Conservation (phyloP, 2,888 invertebrate genomes). For the Yponomeuta sedellus region DNA sequence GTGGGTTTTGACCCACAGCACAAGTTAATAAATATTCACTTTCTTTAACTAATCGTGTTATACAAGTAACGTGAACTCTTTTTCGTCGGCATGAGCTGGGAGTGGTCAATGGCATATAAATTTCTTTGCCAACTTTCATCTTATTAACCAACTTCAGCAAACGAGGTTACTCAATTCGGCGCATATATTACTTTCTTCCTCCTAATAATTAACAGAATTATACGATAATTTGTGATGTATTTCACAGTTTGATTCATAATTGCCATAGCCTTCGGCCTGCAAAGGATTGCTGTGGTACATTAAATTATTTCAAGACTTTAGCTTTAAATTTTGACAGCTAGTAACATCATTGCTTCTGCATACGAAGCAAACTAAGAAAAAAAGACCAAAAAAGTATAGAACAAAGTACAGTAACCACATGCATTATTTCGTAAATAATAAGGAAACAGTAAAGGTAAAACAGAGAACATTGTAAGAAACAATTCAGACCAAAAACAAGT, state of each 20-base stretch:
- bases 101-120: too few species aligned
- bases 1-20: too few species aligned
- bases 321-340: neutral
- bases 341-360: slow-evolving; percentile 66
- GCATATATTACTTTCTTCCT: too few species aligned
- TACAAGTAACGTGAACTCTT: too few species aligned
- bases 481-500: neutral
- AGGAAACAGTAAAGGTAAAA: slow-evolving; percentile 12
- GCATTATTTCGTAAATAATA: slow-evolving; percentile 12
- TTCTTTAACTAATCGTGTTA: too few species aligned
- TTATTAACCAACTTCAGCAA: too few species aligned
- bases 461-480: slow-evolving; percentile 28
- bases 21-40: too few species aligned
- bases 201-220: neutral
- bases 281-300: slow-evolving; percentile 70
- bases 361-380: slow-evolving; percentile 27
- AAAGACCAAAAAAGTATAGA: slow-evolving; percentile 18
- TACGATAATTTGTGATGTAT: neutral
- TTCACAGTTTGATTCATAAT: neutral
- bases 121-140: too few species aligned
- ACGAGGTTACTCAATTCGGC: too few species aligned
- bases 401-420: slow-evolving; percentile 14
- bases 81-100: too few species aligned
- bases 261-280: slow-evolving; percentile 37
- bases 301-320: neutral